Conservation (phyloP, 2,888 invertebrate species). For the Thymelicus acteon region DNA sequence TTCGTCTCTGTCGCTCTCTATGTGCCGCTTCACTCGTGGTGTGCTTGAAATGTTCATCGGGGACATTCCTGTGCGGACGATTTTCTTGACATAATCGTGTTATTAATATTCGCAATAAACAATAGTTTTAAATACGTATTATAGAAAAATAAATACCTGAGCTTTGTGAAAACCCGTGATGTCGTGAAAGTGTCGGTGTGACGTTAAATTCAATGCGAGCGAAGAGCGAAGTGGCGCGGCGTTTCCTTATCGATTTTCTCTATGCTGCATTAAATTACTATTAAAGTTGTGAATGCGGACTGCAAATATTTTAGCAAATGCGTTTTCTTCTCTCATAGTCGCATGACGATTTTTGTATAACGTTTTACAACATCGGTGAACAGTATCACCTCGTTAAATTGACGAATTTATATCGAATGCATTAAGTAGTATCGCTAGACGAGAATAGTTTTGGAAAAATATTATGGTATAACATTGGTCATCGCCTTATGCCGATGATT, state of each 20-base stretch:
- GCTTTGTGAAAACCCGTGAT: conserved; percentile 50
- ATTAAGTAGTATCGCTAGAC: conserved; percentile 42
- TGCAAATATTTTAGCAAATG: conserved; percentile 68
- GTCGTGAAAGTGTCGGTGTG: conserved; percentile 59
- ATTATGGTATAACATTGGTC: conserved; percentile 45
- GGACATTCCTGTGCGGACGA: conserved; percentile 53
- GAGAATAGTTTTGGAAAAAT: conserved; percentile 39
- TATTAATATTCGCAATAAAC: conserved; percentile 32
- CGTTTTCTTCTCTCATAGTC: conserved; percentile 55
- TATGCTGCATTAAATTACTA: conserved; percentile 80
- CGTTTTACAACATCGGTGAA: conserved; percentile 40
- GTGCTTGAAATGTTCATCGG: conserved; percentile 54
- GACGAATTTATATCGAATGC: conserved; percentile 39
- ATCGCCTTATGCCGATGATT: conserved; percentile 69
- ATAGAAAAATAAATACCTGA: conserved; percentile 33
- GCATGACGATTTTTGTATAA: conserved; percentile 45
- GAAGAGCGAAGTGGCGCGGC: conserved; percentile 70
- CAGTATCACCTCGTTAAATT: conserved; percentile 36
- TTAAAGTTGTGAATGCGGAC: conserved; percentile 75
- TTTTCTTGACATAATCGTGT: conserved; percentile 37
- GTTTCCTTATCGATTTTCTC: conserved; percentile 83
- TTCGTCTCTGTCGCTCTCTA: conserved; percentile 69
- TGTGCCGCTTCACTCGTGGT: conserved; percentile 49
- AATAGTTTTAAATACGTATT: conserved; percentile 40
- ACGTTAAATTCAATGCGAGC: conserved; percentile 62